Conservation (phyloP, 2,888 invertebrate species). For the Oscheius myriophilus region DNA sequence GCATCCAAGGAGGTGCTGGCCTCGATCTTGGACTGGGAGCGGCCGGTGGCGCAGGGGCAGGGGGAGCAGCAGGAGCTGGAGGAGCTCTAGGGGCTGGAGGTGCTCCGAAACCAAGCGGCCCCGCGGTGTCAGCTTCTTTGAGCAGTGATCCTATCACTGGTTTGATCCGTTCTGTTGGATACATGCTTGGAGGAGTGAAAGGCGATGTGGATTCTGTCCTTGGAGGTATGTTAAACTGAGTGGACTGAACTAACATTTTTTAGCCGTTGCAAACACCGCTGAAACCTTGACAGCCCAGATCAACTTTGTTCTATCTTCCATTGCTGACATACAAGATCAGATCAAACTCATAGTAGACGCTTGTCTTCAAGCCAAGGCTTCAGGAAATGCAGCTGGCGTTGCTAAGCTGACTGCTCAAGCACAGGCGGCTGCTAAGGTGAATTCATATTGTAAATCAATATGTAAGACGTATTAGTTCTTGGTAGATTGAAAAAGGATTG, state of each 20-base stretch:
- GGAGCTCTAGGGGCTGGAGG: no score
- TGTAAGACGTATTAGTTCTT: no score
- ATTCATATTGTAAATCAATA: no score
- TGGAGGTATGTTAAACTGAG: not conserved
- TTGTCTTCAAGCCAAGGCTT: constrained; percentile 5
- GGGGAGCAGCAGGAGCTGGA: not conserved
- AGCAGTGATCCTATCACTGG: not conserved
- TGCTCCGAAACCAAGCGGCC: not conserved
- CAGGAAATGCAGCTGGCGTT: constrained; percentile 4
- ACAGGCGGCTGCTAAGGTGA: constrained; percentile 12
- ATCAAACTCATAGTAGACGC: constrained; percentile 1
- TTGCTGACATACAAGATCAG: constrained; percentile 14
- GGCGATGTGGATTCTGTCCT: not conserved
- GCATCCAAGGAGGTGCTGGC: no score
- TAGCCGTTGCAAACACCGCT: constrained; percentile 13
- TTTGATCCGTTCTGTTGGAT: not conserved
- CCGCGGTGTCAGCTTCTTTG: not conserved
- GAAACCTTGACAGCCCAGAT: constrained; percentile 1
- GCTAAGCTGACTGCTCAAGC: constrained; percentile 12
- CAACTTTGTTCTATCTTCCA: constrained; percentile 1
- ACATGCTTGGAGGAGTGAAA: constrained; percentile 7
- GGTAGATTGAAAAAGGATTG: no score
- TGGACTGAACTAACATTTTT: not conserved
- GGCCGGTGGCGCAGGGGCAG: no score
- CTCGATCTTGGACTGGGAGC: no score